phyloP scores from a whole-genome alignment of 2,797 vertebrate species.

The Darevskia mixta region DNA sequence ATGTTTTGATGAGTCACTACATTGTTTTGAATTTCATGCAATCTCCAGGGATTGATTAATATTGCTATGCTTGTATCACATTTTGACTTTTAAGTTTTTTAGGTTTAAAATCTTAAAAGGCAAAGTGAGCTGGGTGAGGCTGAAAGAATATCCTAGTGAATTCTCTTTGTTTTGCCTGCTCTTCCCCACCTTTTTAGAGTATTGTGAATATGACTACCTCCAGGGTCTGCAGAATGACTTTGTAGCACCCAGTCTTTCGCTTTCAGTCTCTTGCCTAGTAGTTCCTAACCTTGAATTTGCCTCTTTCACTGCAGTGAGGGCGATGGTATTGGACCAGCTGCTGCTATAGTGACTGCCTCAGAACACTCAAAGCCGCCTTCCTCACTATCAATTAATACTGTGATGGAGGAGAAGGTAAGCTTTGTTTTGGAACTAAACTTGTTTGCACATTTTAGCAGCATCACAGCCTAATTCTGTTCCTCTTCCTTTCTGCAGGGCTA shows the following conservation, averaged over 20 bases:
- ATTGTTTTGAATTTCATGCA: background rate
- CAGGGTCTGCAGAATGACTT: background rate
- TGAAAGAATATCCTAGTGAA: background rate
- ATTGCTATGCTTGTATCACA: background rate
- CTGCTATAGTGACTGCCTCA: constrained; percentile 72
- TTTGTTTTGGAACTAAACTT: background rate
- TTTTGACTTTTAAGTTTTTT: background rate
- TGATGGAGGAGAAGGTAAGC: constrained; percentile 82
- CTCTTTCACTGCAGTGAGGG: constrained; percentile 70
- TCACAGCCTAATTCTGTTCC: constrained; percentile 19
- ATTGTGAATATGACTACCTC: background rate
- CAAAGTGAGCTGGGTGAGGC: background rate
- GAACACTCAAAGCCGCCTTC: constrained; percentile 78
- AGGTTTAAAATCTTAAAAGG: too few relatives aligned
- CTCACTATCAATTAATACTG: constrained; percentile 74
- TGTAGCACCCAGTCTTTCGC: too few relatives aligned
- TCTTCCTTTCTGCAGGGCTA: constrained; percentile 81
- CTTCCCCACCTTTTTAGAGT: background rate
- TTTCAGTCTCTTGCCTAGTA: background rate
- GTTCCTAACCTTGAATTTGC: background rate
- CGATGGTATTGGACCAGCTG: constrained; percentile 73
- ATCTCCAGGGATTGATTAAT: background rate
- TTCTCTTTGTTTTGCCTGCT: background rate
- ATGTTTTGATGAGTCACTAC: background rate
- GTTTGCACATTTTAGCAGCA: background rate